These are phyloP conservation scores for Bombyx mandarina DNA, from an alignment of 1,140 invertebrate species.

Conservation along the genomic window DNA sequence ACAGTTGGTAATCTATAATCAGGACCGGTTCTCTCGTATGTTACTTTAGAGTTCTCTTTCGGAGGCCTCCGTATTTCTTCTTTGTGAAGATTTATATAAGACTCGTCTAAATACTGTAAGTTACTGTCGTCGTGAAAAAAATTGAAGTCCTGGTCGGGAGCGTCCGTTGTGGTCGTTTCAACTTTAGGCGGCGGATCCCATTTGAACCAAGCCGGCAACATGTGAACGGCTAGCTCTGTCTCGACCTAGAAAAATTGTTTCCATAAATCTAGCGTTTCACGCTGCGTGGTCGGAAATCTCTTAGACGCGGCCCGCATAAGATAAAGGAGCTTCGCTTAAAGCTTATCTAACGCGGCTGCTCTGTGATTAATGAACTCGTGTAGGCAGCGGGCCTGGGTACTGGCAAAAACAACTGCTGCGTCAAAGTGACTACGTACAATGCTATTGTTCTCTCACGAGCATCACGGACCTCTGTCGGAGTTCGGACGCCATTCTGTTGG, in stretches of 20 bases:
- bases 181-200: conserved; percentile 54
- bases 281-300: conserved; percentile 1
- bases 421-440: conserved; percentile 36
- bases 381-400: conserved; percentile 23
- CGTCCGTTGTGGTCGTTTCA: conserved; percentile 49
- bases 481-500: too few species aligned
- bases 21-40: conserved; percentile 55
- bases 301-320: conserved; percentile 15
- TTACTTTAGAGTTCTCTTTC: conserved; percentile 43
- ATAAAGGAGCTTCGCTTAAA: conserved; percentile 24
- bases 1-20: conserved; percentile 56
- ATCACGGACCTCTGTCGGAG: conserved; percentile 10
- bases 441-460: conserved; percentile 28
- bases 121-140: conserved; percentile 57
- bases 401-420: conserved; percentile 43
- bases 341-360: conserved; percentile 46
- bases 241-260: conserved; percentile 37
- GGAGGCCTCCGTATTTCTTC: conserved; percentile 55
- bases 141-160: conserved; percentile 49
- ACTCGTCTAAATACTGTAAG: conserved; percentile 58
- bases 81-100: conserved; percentile 59
- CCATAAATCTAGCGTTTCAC: conserved; percentile 1
- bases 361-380: conserved; percentile 57
- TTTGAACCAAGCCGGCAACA: conserved; percentile 56
- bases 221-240: conserved; percentile 42